Percentiles rank a stretch among this genome's conserved stretches.
phyloP scores from a whole-genome alignment of 2,888 invertebrate genomes.

The Pelosia muscerda region DNA sequence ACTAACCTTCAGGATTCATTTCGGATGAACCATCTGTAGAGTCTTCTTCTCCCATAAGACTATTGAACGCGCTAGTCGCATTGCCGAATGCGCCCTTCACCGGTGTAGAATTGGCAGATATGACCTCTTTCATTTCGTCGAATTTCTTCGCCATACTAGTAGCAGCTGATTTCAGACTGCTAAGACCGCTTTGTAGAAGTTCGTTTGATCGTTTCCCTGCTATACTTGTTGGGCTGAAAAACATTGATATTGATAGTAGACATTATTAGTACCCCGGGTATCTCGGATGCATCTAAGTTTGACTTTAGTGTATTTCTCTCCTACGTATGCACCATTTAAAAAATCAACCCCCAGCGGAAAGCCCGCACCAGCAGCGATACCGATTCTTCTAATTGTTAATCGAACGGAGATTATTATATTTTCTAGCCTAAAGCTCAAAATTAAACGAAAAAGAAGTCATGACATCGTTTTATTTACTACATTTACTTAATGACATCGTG shows the following conservation, averaged over 20 bases:
- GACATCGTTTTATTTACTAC: too few relatives aligned
- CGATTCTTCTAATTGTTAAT: too few relatives aligned
- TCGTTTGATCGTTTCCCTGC: constrained; percentile 96
- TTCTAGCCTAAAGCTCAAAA: too few relatives aligned
- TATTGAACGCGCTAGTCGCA: constrained; percentile 77
- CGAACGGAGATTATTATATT: too few relatives aligned
- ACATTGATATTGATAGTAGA: not conserved
- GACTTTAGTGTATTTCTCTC: too few relatives aligned
- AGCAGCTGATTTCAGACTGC: constrained; percentile 94
- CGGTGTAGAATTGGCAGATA: constrained; percentile 95
- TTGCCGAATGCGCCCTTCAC: constrained; percentile 89
- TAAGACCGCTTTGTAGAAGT: constrained; percentile 94
- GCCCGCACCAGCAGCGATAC: too few relatives aligned
- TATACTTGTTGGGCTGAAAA: constrained; percentile 91
- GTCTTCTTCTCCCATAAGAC: constrained; percentile 76
- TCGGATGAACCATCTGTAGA: constrained; percentile 81
- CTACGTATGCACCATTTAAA: too few relatives aligned
- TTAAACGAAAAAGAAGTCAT: too few relatives aligned
- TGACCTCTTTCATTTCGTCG: constrained; percentile 96
- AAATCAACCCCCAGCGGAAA: not conserved
- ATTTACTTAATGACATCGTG: too few relatives aligned
- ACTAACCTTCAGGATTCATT: constrained; percentile 82
- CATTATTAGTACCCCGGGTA: not conserved
- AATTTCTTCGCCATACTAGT: constrained; percentile 95
- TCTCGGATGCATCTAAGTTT: too few relatives aligned